Evolutionary conservation across 2,888 invertebrate genomes (phyloP), one percentile per base, ranked within the genome.

Genomic region (Agrochola lychnidis): DNA sequence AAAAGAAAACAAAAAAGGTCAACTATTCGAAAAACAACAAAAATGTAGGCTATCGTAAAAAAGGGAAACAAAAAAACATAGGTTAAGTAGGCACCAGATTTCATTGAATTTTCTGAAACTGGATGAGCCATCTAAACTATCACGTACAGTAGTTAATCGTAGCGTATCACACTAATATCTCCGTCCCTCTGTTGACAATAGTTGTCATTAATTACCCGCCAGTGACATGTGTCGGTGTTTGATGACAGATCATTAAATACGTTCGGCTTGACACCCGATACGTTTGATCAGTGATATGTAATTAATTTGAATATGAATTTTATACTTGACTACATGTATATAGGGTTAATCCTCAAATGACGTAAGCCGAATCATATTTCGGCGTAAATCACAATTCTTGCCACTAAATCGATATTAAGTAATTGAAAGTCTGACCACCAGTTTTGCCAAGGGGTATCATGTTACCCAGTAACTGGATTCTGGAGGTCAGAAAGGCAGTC

Each of bases 211-310:
- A 66, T 66, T 30, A 40, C 25, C n/a, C 57, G 12, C 64, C 12
- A 30, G n/a, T 40, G 74, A 81, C 74, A 74, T 53, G 36, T 61
- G 59, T 53, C 30, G 4, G 25, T 45, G 45, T 36, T 30, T 45
- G 75, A 53, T 74, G 78, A 78, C 64, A 81, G 36, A 73, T 53
- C 51, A 81, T 81, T 73, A 81, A 73, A 53, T 40, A 73, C 16
- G 19, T 42, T 22, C n/a, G 6, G 22, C 40, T 64, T 70, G 30
- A 64, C 53, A 66, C 16, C 45, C 64, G 73, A 78, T 42, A 51
- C 16, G 36, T 42, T 57, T 73, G 56, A 81, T 63, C 48, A 57
- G 19, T 22, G 64, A 36, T 48, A 63, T 14, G 42, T 73, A 53
- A 59, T 14, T 61, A 36, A 80, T 72, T 57, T 63, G 14, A 40